Evolutionary conservation across 2,113 vertebrate genomes (phyloP).

Genomic region (Chaenocephalus aceratus): DNA sequence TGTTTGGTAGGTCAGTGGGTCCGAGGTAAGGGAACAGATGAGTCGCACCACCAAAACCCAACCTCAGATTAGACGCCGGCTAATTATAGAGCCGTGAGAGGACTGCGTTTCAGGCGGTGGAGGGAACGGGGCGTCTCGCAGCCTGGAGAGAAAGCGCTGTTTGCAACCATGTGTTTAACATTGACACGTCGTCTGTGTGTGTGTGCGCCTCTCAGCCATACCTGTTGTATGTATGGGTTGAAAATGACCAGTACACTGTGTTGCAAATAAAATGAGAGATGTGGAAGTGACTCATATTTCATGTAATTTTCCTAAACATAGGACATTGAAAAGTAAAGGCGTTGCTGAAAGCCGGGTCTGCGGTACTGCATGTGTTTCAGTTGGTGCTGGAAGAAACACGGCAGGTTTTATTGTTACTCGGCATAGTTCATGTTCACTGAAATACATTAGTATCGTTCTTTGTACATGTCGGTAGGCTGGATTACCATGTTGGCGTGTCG

Average conservation of each 20-base stretch:
- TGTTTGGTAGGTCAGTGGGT: constrained; percentile 32
- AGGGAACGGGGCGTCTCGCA: constrained; percentile 1
- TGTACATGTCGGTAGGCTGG: background rate
- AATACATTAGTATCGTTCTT: constrained; percentile 21
- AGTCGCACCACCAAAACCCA: constrained; percentile 46
- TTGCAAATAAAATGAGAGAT: constrained; percentile 53
- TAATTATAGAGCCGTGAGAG: constrained; percentile 56
- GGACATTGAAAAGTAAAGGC: constrained; percentile 54
- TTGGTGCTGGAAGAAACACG: constrained; percentile 58
- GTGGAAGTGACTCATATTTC: constrained; percentile 51
- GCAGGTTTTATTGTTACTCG: constrained; percentile 60
- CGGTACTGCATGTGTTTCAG: background rate
- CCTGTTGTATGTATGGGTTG: constrained; percentile 50
- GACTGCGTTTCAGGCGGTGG: constrained; percentile 23
- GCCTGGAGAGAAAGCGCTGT: constrained; percentile 1
- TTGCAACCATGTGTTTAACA: constrained; percentile 29
- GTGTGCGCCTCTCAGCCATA: constrained; percentile 51
- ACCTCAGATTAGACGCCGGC: constrained; percentile 55
- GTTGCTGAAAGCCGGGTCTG: constrained; percentile 23
- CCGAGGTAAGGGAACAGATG: constrained; percentile 34
- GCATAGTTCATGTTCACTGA: constrained; percentile 32
- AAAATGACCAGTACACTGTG: constrained; percentile 73
- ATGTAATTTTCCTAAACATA: constrained; percentile 59
- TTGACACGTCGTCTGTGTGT: constrained; percentile 38
- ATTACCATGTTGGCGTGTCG: constrained; percentile 19